Conservation (phyloP, 2,797 vertebrate species). For the Urocyon cinereoargenteus region DNA sequence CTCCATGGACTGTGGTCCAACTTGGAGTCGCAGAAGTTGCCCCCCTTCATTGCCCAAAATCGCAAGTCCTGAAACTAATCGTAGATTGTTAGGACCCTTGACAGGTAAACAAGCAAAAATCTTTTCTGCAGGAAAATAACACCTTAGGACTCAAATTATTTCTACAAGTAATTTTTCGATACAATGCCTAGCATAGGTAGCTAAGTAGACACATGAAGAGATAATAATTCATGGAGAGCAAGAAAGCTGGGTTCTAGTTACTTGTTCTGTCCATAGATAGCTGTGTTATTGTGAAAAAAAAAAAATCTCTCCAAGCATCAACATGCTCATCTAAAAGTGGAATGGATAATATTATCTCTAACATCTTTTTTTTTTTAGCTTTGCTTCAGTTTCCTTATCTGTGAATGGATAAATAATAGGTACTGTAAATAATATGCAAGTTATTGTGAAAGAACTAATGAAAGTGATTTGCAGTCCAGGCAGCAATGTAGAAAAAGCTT, state of each 20-base stretch:
- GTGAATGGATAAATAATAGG: background rate
- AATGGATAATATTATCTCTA: background rate
- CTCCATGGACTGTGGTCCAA: background rate
- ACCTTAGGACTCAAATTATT: background rate
- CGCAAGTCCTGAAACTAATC: background rate
- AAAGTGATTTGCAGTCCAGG: background rate
- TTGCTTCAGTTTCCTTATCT: conserved; percentile 39
- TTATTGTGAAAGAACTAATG: background rate
- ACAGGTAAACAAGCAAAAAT: background rate
- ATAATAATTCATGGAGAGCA: background rate
- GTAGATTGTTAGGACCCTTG: background rate
- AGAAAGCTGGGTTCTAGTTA: background rate
- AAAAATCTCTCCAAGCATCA: background rate
- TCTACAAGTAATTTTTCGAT: background rate
- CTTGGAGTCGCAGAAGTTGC: background rate
- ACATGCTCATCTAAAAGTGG: background rate
- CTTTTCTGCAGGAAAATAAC: background rate
- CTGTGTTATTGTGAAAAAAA: background rate
- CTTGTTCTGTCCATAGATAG: background rate
- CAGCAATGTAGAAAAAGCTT: background rate
- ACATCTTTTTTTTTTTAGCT: background rate
- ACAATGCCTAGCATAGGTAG: background rate
- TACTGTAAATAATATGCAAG: background rate
- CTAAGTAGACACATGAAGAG: background rate
- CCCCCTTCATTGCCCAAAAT: background rate